Evolutionary conservation across 1,140 invertebrate genomes (phyloP), one percentile per base, ranked within the genome.

Genomic region (Brachionus sp.): DNA sequence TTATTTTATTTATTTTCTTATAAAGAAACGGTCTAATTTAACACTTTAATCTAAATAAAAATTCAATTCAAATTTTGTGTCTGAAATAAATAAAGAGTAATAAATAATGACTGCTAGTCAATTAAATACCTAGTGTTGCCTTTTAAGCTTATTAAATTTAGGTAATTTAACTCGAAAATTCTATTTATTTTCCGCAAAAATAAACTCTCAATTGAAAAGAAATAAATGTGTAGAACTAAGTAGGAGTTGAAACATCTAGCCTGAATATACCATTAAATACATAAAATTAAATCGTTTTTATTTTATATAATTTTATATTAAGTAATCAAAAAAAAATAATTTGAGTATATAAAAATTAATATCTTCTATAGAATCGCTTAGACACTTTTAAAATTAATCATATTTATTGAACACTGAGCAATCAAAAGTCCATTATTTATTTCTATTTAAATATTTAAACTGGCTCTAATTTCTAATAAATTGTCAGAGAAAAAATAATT

Each of bases 1-100:
- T 66, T 66, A 33, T 66, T 66, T 33, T 66, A 33, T 66, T 66
- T 66, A 66, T 33, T 66, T 66, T 66, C 64, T 66, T 66, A n/a
- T 66, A 66, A 66, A 66, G 64, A 66, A 66, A 66, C 64, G n/a
- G 25, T 66, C 64, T 66, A 33, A 66, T 33, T 37, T 57, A 57
- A 57, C 50, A 57, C 12, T 66, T 10, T 57, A n/a, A 66, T 66
- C 64, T 66, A 33, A 66, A 66, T 66, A 66, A 66, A 66, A 19
- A 57, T 25, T 57, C 19, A 23, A n/a, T 57, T 57, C 50, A 57
- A 57, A 57, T 19, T 19, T 57, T 57, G 50, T 57, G 50, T 23
- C 19, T 19, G 9, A 57, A 57, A 57, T 57, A 19, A 57, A 57
- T 57, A 57, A 50, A 57, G 19, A 57, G n/a, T 19, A 19, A 57